Conservation (phyloP, 2,113 vertebrate species). For the Patagioenas fasciata region DNA sequence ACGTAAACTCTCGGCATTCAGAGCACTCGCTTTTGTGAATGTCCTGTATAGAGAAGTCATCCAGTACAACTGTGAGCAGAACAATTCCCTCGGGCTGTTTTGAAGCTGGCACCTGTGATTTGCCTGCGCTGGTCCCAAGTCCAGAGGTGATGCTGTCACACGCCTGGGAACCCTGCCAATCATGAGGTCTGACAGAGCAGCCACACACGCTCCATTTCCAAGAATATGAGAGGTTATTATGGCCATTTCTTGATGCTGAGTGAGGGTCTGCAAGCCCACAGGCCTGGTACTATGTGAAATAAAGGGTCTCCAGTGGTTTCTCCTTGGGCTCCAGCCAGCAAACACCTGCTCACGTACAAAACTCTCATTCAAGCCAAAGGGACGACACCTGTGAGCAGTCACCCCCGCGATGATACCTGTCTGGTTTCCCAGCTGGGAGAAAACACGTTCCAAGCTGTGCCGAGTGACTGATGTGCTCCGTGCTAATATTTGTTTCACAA, state of each 20-base stretch:
- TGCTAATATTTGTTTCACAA: background rate
- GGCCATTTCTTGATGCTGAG: background rate
- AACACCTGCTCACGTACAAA: slow-evolving; percentile 8
- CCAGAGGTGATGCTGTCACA: background rate
- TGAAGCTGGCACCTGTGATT: rapidly evolving
- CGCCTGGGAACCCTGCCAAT: background rate
- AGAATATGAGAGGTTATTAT: background rate
- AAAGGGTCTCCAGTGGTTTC: background rate
- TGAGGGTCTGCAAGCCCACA: background rate
- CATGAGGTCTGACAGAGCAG: background rate
- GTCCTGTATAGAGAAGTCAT: background rate
- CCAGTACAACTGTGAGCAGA: background rate
- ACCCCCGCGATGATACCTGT: background rate
- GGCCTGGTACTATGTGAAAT: background rate
- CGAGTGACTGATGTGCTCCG: background rate
- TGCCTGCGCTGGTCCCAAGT: background rate
- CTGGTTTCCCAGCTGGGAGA: background rate
- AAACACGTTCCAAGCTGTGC: background rate
- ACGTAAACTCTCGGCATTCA: background rate
- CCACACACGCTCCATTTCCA: background rate
- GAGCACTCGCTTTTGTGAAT: background rate
- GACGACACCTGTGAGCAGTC: background rate
- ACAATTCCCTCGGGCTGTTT: background rate
- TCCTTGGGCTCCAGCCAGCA: background rate
- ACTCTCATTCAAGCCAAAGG: background rate